These are phyloP conservation scores for Prosopocoilus inquinatus DNA, from an alignment of 2,888 invertebrate genomes.

Conservation along the genomic window DNA sequence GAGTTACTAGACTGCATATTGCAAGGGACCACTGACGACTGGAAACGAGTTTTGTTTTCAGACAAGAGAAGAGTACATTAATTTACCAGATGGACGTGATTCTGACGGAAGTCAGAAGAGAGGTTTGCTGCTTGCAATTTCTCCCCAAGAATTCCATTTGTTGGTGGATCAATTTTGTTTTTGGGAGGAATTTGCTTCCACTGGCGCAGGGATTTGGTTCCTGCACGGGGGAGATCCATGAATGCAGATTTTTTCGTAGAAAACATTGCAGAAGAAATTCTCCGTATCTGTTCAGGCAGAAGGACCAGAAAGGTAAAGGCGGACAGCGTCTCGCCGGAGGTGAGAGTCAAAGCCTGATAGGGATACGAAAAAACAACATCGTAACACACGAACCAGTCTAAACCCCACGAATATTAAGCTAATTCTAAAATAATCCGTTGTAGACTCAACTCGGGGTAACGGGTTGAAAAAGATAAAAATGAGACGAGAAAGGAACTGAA, in stretches of 20 bases:
- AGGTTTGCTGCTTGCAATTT: neutral
- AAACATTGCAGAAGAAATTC: neutral
- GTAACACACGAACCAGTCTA: too few relatives aligned
- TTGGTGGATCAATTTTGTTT: neutral
- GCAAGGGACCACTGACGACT: neutral
- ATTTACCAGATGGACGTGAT: neutral
- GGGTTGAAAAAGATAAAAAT: too few relatives aligned
- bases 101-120: neutral
- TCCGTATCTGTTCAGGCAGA: too few relatives aligned
- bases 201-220: neutral
- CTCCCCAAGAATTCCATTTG: neutral
- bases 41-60: neutral
- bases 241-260: neutral
- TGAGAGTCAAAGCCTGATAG: too few relatives aligned
- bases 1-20: neutral
- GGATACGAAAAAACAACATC: too few relatives aligned
- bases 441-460: too few relatives aligned
- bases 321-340: too few relatives aligned
- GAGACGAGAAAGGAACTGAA: too few relatives aligned
- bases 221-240: neutral
- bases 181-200: neutral
- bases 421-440: too few relatives aligned
- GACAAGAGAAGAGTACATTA: neutral
- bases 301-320: too few relatives aligned
- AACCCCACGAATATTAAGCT: too few relatives aligned